Percentiles rank a stretch among this genome's conserved stretches.
These are phyloP conservation scores for Montipora sp. DNA, from an alignment of 64 coral and sea anemone species.

Conservation along the genomic window DNA sequence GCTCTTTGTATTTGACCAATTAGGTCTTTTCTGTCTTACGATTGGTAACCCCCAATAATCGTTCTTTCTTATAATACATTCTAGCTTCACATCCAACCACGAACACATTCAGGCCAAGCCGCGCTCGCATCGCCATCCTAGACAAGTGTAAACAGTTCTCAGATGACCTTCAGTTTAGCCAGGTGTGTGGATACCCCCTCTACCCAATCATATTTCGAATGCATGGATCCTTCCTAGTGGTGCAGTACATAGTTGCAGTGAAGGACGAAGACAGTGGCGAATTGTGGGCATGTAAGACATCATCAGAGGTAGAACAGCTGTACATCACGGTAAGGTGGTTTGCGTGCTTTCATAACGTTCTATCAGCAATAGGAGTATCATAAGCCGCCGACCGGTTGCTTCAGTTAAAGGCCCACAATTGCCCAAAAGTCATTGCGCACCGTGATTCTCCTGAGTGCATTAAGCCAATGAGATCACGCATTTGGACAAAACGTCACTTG, in stretches of 20 bases:
- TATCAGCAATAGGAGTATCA: no score
- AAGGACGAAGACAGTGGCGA: conserved; percentile 7
- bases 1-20: no score
- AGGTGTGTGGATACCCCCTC: not conserved
- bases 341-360: no score
- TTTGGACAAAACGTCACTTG: no score
- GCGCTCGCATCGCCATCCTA: not conserved
- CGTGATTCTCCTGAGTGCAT: no score
- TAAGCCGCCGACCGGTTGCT: no score
- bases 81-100: conserved; percentile 46
- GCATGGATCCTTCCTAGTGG: not conserved
- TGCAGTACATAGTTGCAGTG: conserved; percentile 39
- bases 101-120: not conserved
- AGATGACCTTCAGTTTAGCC: conserved; percentile 32
- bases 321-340: not conserved
- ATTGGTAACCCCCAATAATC: no score
- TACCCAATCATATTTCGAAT: not conserved
- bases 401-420: no score
- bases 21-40: no score
- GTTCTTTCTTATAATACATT: not conserved
- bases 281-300: conserved; percentile 19
- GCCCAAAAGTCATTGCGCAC: no score
- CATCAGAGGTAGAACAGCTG: not conserved
- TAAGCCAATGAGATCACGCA: no score
- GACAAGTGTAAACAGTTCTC: conserved; percentile 10